These are phyloP conservation scores for Linurgus olivaceus DNA, from an alignment of 2,797 vertebrate genomes.

Conservation along the genomic window DNA sequence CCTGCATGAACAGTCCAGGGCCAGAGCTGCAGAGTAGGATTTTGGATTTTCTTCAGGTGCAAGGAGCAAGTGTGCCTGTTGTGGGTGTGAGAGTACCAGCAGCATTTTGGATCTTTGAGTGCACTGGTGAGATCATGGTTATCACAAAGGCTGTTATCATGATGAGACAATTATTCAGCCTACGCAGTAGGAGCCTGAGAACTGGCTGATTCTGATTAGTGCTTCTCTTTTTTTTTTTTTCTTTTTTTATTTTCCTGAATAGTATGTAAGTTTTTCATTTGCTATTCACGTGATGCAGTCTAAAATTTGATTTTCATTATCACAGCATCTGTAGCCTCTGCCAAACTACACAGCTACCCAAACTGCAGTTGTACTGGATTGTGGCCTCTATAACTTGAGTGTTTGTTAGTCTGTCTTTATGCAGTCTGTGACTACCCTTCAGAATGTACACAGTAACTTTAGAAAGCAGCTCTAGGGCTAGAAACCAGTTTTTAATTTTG, in stretches of 20 bases:
- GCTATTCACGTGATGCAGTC: neutral
- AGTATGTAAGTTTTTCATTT: neutral
- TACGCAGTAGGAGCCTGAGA: neutral
- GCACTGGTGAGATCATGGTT: neutral
- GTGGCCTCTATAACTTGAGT: neutral
- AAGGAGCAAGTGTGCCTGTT: neutral
- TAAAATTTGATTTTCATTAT: neutral
- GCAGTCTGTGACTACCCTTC: neutral
- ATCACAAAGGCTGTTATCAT: neutral
- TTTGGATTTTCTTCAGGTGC: neutral
- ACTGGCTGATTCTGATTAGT: neutral
- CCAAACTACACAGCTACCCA: neutral
- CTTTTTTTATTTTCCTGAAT: neutral
- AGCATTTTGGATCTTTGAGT: neutral
- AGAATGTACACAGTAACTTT: neutral
- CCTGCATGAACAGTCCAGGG: neutral
- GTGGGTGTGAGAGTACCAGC: neutral
- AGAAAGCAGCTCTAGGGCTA: neutral
- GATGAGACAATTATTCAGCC: constrained; percentile 4
- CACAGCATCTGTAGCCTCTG: neutral
- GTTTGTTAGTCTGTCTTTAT: neutral
- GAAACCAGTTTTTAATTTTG: neutral
- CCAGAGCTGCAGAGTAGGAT: neutral
- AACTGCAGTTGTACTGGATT: neutral
- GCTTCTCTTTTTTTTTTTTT: neutral